These are phyloP conservation scores for Sus scrofa DNA, from an alignment of 2,113 vertebrate genomes.

Conservation along the genomic window T2T-Sscrofa CM000817.6:25622001-25622500, in stretches of 20 bases:
- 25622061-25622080: not conserved
- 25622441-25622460: constrained; percentile 33
- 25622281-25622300: constrained; percentile 25
- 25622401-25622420: constrained; percentile 59
- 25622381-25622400: constrained; percentile 49
- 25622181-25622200: constrained; percentile 28
- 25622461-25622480: not conserved
- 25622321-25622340: not conserved
- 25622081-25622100: constrained; percentile 7
- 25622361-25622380: not conserved
- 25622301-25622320: not conserved
- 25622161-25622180: constrained; percentile 29
- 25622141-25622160: not conserved
- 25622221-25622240: not conserved
- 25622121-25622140: not conserved
- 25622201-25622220: constrained; percentile 35
- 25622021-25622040: too few relatives aligned
- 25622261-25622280: not conserved
- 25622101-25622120: not conserved
- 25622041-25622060: too few relatives aligned
- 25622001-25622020: too few relatives aligned
- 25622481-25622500: constrained; percentile 55
- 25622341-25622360: not conserved
- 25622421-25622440: constrained; percentile 41
- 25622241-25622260: not conserved